Evolutionary conservation across 2,113 vertebrate genomes (phyloP), one percentile per base, ranked within the genome.

Genomic region (Silurus glanis): DNA sequence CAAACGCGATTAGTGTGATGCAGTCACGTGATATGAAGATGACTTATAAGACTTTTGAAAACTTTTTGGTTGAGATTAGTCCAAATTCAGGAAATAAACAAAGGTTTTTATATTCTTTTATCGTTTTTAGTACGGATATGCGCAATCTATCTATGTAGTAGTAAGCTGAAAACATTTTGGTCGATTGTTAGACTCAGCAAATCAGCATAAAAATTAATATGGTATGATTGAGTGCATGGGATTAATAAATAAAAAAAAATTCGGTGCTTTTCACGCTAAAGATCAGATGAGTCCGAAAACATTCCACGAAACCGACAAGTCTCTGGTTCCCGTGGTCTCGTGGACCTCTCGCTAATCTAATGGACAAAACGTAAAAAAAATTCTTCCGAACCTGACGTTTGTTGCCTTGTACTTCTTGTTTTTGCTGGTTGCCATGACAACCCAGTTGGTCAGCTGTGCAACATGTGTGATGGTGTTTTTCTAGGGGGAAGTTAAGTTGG

Each of bases 391-490:
- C 84, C 4, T 72, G 59, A n/a, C 80, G 85, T 85, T 92, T 92
- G 89, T 82, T 91, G 91, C 88, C 85, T 58, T 76, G 90, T 75
- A 88, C 85, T 53, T 88, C 87, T 90, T 87, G 87, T 87, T 91
- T 84, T 80, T 25, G 53, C 87, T 87, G 89, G 91, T 93, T 90
- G 90, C 93, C 91, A 91, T 91, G 93, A 90, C 86, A 79, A 91
- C 92, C 92, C 92, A 93, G 92, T 93, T 93, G 94, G 91, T 93
- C 91, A 90, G 92, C 91, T 83, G 90, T 89, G 89, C 90, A 90
- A 92, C 94, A 94, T 94, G 92, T 94, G 94, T 92, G 92, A 92
- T 91, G 92, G 89, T 95, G 93, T 94, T 95, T 83, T 94, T 93
- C 72, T 59, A 83, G 75, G 81, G 85, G 76, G 69, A 84, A 66